phyloP scores from a whole-genome alignment of 2,888 invertebrate species.

The Leptogaster cylindrica region DNA sequence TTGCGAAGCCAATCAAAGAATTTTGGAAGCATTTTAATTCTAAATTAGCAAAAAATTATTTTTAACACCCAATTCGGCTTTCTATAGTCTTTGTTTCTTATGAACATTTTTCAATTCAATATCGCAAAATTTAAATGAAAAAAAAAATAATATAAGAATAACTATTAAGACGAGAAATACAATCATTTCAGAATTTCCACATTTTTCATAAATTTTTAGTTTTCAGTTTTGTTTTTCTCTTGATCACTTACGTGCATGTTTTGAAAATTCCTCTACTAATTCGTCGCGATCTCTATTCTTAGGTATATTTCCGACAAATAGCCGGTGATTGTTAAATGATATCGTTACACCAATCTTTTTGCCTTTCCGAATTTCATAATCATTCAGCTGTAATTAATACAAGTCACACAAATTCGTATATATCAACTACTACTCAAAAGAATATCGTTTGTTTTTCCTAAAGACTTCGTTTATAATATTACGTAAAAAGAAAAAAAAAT shows the following conservation, averaged over 20 bases:
- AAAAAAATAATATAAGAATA: too few species aligned
- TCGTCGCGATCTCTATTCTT: constrained; percentile 99
- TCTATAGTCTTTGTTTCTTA: constrained; percentile 23
- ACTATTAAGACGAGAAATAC: constrained; percentile 15
- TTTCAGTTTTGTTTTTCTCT: constrained; percentile 49
- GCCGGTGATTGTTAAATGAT: constrained; percentile 99
- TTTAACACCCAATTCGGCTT: constrained; percentile 37
- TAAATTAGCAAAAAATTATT: constrained; percentile 14
- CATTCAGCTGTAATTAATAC: constrained; percentile 98
- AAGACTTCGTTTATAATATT: constrained; percentile 23
- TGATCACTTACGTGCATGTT: constrained; percentile 95
- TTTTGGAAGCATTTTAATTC: constrained; percentile 12
- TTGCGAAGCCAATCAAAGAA: background rate
- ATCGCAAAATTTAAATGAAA: constrained; percentile 15
- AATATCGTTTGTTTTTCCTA: constrained; percentile 41
- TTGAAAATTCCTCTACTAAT: constrained; percentile 98
- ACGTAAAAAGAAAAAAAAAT: constrained; percentile 23
- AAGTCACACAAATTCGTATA: constrained; percentile 58
- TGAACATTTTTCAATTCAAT: constrained; percentile 10
- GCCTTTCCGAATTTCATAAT: constrained; percentile 99
- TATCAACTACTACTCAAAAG: constrained; percentile 47
- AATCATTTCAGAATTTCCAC: constrained; percentile 5
- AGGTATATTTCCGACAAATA: constrained; percentile 99
- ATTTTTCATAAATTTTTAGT: constrained; percentile 31
- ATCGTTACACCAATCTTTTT: constrained; percentile 99